Evolutionary conservation across 2,888 invertebrate genomes (phyloP).

Genomic region (Stenchaetothrips biformis): DNA sequence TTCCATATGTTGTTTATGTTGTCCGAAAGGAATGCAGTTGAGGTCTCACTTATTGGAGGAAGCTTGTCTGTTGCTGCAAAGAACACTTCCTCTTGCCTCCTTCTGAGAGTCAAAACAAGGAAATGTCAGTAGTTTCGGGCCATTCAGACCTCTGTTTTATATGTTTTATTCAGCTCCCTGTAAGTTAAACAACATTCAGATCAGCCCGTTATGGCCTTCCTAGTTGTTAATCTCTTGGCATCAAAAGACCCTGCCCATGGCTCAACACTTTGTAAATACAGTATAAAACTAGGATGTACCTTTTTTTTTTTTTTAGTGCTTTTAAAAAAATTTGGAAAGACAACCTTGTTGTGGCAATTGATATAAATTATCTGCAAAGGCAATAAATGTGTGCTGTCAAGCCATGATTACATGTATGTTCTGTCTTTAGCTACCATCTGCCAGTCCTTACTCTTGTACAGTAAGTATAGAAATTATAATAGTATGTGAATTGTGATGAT

Average conservation of each 20-base stretch:
- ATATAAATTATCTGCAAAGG: background rate
- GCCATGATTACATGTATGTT: background rate
- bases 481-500: constrained; percentile 8
- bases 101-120: background rate
- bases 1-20: background rate
- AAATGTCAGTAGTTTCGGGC: background rate
- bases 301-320: no score
- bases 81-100: background rate
- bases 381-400: constrained; percentile 16
- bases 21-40: background rate
- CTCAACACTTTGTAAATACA: background rate
- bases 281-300: background rate
- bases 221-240: background rate
- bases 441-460: background rate
- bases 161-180: background rate
- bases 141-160: background rate
- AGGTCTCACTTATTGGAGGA: background rate
- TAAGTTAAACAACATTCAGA: background rate
- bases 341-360: background rate
- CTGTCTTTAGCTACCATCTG: background rate
- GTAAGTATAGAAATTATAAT: background rate
- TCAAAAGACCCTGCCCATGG: background rate
- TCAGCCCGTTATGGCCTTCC: background rate
- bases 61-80: background rate
- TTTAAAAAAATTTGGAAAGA: background rate